phyloP scores from a whole-genome alignment of 2,888 invertebrate genomes.

The Tubulanus polymorphus region DNA sequence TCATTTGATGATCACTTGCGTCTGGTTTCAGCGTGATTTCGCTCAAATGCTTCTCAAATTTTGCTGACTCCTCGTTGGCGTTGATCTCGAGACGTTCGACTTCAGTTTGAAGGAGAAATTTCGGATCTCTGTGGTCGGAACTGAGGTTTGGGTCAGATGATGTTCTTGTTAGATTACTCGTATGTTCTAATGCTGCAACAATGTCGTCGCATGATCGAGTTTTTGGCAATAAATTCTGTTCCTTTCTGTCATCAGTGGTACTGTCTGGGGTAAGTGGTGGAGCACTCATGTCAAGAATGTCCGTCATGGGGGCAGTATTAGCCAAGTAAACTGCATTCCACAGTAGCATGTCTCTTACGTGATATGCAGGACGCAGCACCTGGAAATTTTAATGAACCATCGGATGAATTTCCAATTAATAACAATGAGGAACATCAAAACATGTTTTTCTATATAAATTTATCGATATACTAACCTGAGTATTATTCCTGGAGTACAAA shows the following conservation, averaged over 20 bases:
- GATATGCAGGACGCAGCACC: conserved; percentile 83
- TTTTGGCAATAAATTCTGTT: conserved; percentile 55
- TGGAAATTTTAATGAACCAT: conserved; percentile 47
- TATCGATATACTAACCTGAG: no score
- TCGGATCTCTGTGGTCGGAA: neutral
- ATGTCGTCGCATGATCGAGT: conserved; percentile 84
- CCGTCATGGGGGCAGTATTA: conserved; percentile 34
- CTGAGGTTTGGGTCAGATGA: conserved; percentile 79
- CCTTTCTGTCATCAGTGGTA: conserved; percentile 17
- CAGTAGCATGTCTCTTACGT: conserved; percentile 74
- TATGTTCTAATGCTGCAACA: conserved; percentile 58
- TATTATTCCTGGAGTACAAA: conserved; percentile 60
- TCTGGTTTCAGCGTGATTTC: neutral
- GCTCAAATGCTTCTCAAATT: neutral
- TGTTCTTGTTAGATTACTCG: conserved; percentile 62
- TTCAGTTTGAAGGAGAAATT: neutral
- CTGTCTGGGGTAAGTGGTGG: conserved; percentile 24
- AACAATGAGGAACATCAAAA: no score
- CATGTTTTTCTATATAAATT: no score
- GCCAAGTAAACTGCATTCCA: conserved; percentile 85
- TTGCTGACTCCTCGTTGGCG: neutral
- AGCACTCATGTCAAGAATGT: conserved; percentile 13
- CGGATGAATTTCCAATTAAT: neutral
- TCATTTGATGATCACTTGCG: neutral
- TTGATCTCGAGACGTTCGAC: neutral